phyloP scores from a whole-genome alignment of 2,797 vertebrate species.

The Coendou prehensilis region DNA sequence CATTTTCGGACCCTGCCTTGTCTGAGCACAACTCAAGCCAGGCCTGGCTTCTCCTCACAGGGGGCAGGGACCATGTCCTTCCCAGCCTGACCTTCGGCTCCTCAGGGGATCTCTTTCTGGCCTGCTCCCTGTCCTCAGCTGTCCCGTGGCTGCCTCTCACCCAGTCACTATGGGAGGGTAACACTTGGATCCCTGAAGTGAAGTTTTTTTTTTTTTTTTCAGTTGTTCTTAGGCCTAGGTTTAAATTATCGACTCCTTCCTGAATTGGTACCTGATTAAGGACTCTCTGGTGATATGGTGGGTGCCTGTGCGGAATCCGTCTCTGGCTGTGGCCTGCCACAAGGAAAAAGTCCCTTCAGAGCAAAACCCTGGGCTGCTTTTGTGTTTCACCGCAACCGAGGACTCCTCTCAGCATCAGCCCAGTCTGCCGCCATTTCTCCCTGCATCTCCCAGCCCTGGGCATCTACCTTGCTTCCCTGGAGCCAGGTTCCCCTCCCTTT shows the following conservation, averaged over 20 bases:
- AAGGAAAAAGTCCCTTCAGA: too few relatives aligned
- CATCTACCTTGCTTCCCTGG: too few relatives aligned
- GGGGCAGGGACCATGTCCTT: not conserved
- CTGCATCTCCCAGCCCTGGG: too few relatives aligned
- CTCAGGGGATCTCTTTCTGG: not conserved
- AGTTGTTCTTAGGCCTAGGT: not conserved
- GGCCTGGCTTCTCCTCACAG: not conserved
- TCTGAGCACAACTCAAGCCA: not conserved
- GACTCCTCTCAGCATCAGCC: not conserved
- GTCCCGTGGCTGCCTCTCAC: not conserved
- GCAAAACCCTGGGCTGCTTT: not conserved
- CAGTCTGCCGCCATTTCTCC: too few relatives aligned
- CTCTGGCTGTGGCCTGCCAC: not conserved
- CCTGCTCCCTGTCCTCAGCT: not conserved
- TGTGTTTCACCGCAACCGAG: not conserved
- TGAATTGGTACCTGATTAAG: not conserved
- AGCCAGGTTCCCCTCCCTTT: not conserved
- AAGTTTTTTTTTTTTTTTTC: not conserved
- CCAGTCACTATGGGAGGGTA: not conserved
- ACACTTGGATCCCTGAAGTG: not conserved
- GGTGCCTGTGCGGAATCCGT: not conserved
- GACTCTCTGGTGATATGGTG: not conserved
- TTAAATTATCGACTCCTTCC: not conserved
- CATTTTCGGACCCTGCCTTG: not conserved
- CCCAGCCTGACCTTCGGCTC: not conserved